phyloP scores from a whole-genome alignment of 2,113 vertebrate genomes.

The Vicugna pacos region DNA sequence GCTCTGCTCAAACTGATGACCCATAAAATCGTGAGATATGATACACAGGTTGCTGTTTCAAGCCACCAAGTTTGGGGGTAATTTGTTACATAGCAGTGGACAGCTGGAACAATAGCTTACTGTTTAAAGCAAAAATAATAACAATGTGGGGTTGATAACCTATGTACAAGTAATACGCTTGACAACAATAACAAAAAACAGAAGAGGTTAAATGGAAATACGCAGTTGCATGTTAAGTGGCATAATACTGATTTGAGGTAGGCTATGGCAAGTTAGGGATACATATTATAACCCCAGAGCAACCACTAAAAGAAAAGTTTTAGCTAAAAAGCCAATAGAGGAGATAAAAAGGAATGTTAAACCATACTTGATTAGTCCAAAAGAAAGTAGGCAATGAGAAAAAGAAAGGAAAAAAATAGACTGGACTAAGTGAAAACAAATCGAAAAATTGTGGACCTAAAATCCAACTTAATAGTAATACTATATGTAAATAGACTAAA shows the following conservation, averaged over 20 bases:
- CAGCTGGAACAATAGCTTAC: not conserved
- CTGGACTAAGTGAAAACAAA: not conserved
- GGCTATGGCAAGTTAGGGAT: not conserved
- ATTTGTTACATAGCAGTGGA: not conserved
- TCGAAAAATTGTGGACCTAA: not conserved
- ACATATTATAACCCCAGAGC: not conserved
- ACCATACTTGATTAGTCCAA: not conserved
- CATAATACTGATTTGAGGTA: not conserved
- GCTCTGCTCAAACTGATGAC: not conserved
- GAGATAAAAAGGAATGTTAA: not conserved
- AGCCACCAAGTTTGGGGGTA: not conserved
- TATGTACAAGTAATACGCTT: not conserved
- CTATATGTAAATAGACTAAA: not conserved
- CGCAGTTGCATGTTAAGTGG: not conserved
- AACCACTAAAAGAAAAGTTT: not conserved
- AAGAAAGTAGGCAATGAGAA: not conserved
- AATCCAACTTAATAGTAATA: not conserved
- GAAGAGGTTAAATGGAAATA: not conserved
- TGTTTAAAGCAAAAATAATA: conserved; percentile 32
- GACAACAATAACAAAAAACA: not conserved
- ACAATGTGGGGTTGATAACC: not conserved
- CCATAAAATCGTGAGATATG: not conserved
- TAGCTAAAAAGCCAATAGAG: not conserved
- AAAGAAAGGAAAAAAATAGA: not conserved
- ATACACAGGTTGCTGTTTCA: not conserved